Percentiles rank a stretch among this genome's conserved stretches.
phyloP scores from a whole-genome alignment of 2,797 vertebrate genomes.

The Gorsachius magnificus region DNA sequence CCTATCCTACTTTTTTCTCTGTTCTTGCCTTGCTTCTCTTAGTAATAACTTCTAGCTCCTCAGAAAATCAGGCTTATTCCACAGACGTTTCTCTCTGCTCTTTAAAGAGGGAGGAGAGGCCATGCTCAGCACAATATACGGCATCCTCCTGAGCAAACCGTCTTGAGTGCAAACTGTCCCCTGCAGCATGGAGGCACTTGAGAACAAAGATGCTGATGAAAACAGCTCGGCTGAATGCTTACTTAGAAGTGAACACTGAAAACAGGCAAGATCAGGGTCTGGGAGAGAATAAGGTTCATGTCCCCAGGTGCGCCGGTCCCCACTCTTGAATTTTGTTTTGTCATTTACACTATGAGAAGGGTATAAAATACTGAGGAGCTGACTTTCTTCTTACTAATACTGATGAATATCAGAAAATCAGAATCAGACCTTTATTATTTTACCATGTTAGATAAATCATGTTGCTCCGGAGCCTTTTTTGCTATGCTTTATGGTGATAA shows the following conservation, averaged over 20 bases:
- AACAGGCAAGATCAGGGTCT: background rate
- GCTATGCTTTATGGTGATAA: background rate
- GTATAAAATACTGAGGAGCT: background rate
- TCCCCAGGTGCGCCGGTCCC: background rate
- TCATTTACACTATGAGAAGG: background rate
- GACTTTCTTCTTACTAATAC: background rate
- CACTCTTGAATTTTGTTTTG: background rate
- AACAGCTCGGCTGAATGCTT: background rate
- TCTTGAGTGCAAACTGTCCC: background rate
- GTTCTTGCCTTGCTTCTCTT: background rate
- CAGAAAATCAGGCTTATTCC: background rate
- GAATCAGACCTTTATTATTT: background rate
- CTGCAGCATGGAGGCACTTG: background rate
- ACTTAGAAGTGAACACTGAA: background rate
- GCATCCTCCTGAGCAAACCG: background rate
- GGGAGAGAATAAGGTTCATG: background rate
- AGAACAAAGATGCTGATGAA: background rate
- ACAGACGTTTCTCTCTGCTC: background rate
- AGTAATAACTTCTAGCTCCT: background rate
- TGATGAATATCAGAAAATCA: background rate
- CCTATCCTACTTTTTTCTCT: conserved; percentile 46
- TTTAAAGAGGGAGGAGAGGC: background rate
- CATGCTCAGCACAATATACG: background rate
- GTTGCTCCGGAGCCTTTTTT: background rate
- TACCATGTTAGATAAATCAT: background rate